Evolutionary conservation across 2,797 vertebrate genomes (phyloP).

Genomic region (Eulemur mongoz): DNA sequence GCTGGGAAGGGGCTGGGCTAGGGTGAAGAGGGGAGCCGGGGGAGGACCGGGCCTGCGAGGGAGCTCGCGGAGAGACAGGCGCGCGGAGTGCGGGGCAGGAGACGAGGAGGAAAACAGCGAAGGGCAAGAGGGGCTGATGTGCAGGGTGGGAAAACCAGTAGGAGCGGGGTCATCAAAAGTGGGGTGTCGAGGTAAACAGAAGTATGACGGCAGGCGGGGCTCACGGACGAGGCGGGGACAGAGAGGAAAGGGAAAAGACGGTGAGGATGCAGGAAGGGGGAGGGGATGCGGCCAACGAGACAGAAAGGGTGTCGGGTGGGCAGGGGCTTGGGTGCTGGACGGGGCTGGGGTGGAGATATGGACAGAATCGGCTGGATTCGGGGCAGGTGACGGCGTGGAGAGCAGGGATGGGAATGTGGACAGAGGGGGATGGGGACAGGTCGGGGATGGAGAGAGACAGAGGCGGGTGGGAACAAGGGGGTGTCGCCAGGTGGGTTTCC

Average conservation of each 20-base stretch:
- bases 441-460: constrained; percentile 4
- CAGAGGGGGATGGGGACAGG: constrained; percentile 56
- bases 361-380: not conserved
- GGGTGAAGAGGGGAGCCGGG: not conserved
- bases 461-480: constrained; percentile 29
- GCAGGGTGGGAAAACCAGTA: not conserved
- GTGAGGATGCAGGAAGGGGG: not conserved
- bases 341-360: not conserved
- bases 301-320: not conserved
- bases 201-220: not conserved
- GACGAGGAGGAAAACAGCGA: not conserved
- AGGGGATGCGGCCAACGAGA: not conserved
- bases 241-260: not conserved
- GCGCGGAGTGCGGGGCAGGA: not conserved
- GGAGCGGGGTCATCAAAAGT: not conserved
- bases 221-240: not conserved
- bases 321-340: not conserved
- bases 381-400: constrained; percentile 1
- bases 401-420: not conserved
- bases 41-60: not conserved
- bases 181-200: not conserved
- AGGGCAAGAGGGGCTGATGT: not conserved
- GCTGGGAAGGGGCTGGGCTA: not conserved
- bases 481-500: not conserved
- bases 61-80: not conserved